A percentile compares a stretch with the other conserved stretches of the same genome.
phyloP scores from a whole-genome alignment of 2,888 invertebrate genomes.

The Drosophila prostipennis region DNA sequence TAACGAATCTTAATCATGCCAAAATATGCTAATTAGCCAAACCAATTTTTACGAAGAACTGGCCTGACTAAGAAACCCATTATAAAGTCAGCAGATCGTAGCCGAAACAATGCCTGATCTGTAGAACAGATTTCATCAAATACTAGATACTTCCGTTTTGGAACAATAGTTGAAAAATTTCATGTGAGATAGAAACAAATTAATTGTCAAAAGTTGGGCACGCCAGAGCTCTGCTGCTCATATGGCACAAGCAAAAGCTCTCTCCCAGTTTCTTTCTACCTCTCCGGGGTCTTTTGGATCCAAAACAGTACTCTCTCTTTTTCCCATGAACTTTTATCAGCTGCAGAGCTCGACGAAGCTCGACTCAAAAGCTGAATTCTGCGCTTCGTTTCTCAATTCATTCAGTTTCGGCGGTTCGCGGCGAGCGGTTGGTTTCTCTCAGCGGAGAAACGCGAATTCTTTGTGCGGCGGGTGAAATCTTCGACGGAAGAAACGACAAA shows the following conservation, averaged over 20 bases:
- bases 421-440: constrained; percentile 52
- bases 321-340: constrained; percentile 18
- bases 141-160: constrained; percentile 53
- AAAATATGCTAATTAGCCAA: neutral
- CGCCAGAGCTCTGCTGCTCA: neutral
- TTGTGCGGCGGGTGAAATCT: constrained; percentile 67
- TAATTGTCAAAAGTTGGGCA: constrained; percentile 49
- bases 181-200: constrained; percentile 53
- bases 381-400: neutral
- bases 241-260: constrained; percentile 12
- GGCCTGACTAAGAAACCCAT: neutral
- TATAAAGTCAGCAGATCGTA: constrained; percentile 10
- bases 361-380: constrained; percentile 65
- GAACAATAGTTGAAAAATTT: constrained; percentile 51
- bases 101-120: constrained; percentile 14
- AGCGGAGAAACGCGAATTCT: constrained; percentile 42
- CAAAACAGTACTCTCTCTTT: constrained; percentile 2
- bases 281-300: neutral
- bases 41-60: neutral
- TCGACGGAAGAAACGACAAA: constrained; percentile 34
- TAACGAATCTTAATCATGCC: neutral
- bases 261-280: constrained; percentile 1
- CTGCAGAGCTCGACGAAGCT: constrained; percentile 67
- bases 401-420: constrained; percentile 50
- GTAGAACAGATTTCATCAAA: constrained; percentile 6